Evolutionary conservation across 2,797 vertebrate genomes (phyloP).

Genomic region (Cossypha niveicapilla): DNA sequence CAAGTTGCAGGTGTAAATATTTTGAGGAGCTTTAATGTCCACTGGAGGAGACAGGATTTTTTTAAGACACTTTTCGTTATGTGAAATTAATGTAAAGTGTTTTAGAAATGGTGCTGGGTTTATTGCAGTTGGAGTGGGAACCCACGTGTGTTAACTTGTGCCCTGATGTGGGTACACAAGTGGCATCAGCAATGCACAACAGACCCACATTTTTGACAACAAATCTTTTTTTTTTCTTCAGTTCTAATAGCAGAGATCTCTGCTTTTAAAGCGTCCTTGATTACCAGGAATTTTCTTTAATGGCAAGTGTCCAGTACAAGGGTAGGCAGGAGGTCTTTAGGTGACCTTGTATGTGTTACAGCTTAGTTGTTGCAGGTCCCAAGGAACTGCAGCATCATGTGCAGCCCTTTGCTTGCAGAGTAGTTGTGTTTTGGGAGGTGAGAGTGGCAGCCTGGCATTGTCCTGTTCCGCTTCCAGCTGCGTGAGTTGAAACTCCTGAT

Average conservation of each 20-base stretch:
- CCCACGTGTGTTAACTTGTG: background rate
- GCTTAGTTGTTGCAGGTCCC: background rate
- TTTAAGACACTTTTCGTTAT: background rate
- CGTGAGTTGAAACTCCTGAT: background rate
- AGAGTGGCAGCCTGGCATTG: background rate
- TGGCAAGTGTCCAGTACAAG: fast-evolving
- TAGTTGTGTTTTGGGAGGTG: background rate
- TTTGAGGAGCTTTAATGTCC: background rate
- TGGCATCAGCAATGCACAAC: background rate
- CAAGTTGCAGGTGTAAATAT: background rate
- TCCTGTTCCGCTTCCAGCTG: background rate
- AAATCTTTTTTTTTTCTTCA: background rate
- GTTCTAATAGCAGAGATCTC: background rate
- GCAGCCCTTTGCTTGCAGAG: background rate
- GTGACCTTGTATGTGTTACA: fast-evolving
- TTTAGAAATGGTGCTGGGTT: background rate
- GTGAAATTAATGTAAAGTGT: background rate
- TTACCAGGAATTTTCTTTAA: background rate
- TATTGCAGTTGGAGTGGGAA: background rate
- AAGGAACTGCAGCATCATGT: fast-evolving
- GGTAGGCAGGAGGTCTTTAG: background rate
- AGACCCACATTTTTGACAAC: background rate
- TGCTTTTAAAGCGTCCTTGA: background rate
- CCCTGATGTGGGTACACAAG: background rate
- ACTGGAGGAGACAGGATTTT: background rate